Percentiles rank a stretch among this genome's conserved stretches.
phyloP scores from a whole-genome alignment of 2,888 invertebrate species.

The Lasioglossum pauxillum region DNA sequence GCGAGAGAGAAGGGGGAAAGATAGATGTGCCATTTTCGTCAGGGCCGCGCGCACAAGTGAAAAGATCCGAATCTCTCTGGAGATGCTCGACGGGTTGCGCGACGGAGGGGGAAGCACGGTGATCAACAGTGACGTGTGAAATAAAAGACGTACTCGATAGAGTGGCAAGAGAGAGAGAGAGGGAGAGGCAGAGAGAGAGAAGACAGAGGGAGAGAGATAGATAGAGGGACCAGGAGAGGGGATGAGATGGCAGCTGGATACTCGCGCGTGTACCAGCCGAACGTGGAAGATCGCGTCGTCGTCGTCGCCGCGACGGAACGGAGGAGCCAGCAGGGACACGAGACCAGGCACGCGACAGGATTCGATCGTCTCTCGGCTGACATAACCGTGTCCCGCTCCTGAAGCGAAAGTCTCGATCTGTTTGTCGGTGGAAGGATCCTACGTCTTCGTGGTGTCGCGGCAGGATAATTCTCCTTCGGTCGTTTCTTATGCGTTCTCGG shows the following conservation, averaged over 20 bases:
- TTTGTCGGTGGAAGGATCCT: not conserved
- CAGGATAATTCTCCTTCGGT: not conserved
- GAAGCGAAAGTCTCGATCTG: not conserved
- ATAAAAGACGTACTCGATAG: not conserved
- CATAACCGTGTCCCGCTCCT: conserved; percentile 13
- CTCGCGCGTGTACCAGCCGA: conserved; percentile 52
- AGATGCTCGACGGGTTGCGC: conserved; percentile 28
- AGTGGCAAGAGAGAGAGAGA: not conserved
- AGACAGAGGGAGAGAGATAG: not conserved
- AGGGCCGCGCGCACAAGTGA: conserved; percentile 5
- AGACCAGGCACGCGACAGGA: conserved; percentile 29
- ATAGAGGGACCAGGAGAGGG: not conserved
- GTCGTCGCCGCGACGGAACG: conserved; percentile 31
- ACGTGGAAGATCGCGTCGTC: conserved; percentile 53
- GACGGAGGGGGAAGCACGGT: conserved; percentile 21
- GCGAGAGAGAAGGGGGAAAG: not conserved
- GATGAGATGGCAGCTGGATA: conserved; percentile 60
- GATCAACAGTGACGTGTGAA: conserved; percentile 32
- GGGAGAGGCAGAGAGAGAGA: not conserved
- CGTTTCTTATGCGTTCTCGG: conserved; percentile 22
- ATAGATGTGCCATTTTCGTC: conserved; percentile 42
- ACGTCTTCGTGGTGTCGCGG: not conserved
- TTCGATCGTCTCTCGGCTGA: conserved; percentile 26
- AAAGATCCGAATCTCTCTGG: conserved; percentile 32
- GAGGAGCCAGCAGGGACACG: conserved; percentile 32